Evolutionary conservation across 2,797 vertebrate genomes (phyloP), one percentile per base, ranked within the genome.

Genomic region (Alca torda): DNA sequence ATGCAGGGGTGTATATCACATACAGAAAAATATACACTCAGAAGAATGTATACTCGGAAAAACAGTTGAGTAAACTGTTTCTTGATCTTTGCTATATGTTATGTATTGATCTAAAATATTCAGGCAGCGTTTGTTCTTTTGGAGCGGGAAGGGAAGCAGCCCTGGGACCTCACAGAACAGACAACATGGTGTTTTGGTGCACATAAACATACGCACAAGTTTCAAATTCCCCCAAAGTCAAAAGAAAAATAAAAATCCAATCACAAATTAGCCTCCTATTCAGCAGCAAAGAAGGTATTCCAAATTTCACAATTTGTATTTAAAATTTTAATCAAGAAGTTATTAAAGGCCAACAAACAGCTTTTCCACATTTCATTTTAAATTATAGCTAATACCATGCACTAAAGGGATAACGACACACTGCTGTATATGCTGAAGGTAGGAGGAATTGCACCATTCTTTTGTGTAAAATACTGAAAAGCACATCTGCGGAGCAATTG

Each of bases 401-500:
- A 93, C 92, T 95, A 89, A 96, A 93, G 54, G 70, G 78, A 45
- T 90, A 97, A 90, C 76, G 92, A 87, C 31, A 31, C 85, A 88
- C 81, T 70, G 84, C 73, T 17, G 39, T 60, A 68, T 78, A 89
- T 72, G 77, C 87, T 94, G 84, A 87, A 69, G 61, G 84, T 89
- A 95, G 93, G 85, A 95, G 85, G 72, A 96, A 90, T 56, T 73
- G 63, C 56, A 96, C 59, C 60, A 70, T 88, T 82, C 50, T 68
- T 88, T 85, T 80, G 57, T 93, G 79, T 91, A 91, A 97, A 97
- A 94, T 79, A 91, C 87, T 84, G 95, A 93, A 97, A 97, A 96
- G 45, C 82, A 97, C 81, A 95, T 95, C 87, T 97, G 78, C 65
- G 92, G 87, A 81, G 78, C 72, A 95, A 86, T 12, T 65, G 48